Evolutionary conservation across 2,888 invertebrate genomes (phyloP).

Genomic region (Abscondita cerata): DNA sequence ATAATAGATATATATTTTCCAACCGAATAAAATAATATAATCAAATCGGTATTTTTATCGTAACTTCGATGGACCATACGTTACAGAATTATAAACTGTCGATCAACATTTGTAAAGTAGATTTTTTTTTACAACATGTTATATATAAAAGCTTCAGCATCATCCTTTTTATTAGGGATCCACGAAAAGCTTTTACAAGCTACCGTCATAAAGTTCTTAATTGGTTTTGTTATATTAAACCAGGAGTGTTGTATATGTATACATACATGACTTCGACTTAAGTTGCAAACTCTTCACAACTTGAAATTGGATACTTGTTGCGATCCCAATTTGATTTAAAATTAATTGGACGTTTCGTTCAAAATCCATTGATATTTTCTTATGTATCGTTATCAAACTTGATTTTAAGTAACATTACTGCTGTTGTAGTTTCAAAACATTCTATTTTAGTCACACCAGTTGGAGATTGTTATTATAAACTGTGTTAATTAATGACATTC

Average conservation of each 20-base stretch:
- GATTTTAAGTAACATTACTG: too few relatives aligned
- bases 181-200: conserved; percentile 1
- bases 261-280: conserved; percentile 21
- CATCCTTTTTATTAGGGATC: conserved; percentile 9
- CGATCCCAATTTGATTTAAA: conserved; percentile 17
- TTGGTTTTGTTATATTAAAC: conserved; percentile 25
- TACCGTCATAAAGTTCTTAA: conserved; percentile 19
- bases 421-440: too few relatives aligned
- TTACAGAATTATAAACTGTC: too few relatives aligned
- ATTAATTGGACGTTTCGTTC: conserved; percentile 17
- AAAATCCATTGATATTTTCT: neutral
- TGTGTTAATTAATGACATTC: too few relatives aligned
- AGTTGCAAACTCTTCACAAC: conserved; percentile 21
- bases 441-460: too few relatives aligned
- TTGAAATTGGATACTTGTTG: conserved; percentile 10
- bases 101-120: neutral
- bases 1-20: too few relatives aligned
- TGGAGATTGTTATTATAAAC: too few relatives aligned
- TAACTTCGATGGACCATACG: too few relatives aligned
- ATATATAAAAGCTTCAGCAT: conserved; percentile 3
- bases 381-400: too few relatives aligned
- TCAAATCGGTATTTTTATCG: too few relatives aligned
- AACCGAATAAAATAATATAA: too few relatives aligned
- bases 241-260: conserved; percentile 14
- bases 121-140: conserved; percentile 12